Evolutionary conservation across 2,888 invertebrate genomes (phyloP).

Genomic region (Coleophora flavipennella): DNA sequence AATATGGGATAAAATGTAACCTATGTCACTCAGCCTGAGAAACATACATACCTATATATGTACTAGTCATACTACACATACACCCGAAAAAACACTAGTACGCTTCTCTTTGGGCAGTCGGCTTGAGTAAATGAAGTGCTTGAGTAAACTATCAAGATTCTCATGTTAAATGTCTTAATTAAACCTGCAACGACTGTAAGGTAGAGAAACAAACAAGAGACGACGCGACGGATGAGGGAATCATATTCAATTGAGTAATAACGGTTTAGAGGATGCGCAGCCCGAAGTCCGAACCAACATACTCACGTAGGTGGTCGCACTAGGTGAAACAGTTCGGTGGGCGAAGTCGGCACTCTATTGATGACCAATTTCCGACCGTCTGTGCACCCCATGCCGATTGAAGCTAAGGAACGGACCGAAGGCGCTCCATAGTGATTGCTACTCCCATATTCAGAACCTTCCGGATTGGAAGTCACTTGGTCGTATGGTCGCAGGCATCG

Average conservation of each 20-base stretch:
- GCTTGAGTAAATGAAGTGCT: too few species aligned
- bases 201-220: conserved; percentile 4
- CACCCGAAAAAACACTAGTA: too few species aligned
- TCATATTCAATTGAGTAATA: conserved; percentile 60
- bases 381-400: conserved; percentile 90
- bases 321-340: conserved; percentile 88
- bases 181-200: too few species aligned
- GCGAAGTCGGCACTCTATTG: conserved; percentile 86
- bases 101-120: too few species aligned
- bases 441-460: conserved; percentile 75
- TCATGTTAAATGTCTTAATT: too few species aligned
- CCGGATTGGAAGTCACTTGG: conserved; percentile 58
- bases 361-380: conserved; percentile 90
- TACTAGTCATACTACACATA: too few species aligned
- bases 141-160: too few species aligned
- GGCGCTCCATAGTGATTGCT: conserved; percentile 72
- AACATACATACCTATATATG: too few species aligned
- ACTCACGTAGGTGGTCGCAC: conserved; percentile 88
- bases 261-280: conserved; percentile 50
- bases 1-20: too few species aligned
- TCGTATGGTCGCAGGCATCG: conserved; percentile 64
- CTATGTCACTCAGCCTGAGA: too few species aligned
- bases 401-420: conserved; percentile 84
- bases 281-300: conserved; percentile 39
- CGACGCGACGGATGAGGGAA: conserved; percentile 15